Evolutionary conservation across 2,888 invertebrate species (phyloP).

Genomic region (Rhogogaster chlorosoma): DNA sequence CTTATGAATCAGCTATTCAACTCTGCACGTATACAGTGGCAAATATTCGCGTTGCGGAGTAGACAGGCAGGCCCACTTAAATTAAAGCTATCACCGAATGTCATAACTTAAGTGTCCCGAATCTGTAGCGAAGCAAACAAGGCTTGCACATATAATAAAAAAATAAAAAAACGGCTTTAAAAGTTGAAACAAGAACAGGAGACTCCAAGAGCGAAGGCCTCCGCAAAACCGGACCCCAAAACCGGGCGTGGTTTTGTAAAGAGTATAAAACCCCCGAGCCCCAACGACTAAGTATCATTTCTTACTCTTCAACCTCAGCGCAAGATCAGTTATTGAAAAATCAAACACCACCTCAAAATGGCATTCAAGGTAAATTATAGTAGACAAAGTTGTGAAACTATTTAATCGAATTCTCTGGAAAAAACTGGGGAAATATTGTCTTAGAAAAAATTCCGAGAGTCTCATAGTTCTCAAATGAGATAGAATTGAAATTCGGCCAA

Average conservation of each 20-base stretch:
- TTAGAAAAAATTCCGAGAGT: neutral
- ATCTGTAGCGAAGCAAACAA: constrained; percentile 33
- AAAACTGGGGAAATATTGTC: neutral
- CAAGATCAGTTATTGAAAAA: constrained; percentile 59
- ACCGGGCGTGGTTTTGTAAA: constrained; percentile 13
- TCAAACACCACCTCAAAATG: constrained; percentile 68
- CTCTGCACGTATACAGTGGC: neutral
- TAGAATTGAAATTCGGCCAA: neutral
- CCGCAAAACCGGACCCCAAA: constrained; percentile 39
- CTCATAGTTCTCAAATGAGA: neutral
- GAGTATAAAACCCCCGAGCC: constrained; percentile 47
- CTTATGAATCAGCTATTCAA: neutral
- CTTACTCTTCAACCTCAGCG: constrained; percentile 28
- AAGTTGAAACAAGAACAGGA: constrained; percentile 26
- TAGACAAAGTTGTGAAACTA: neutral
- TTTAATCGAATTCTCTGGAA: neutral
- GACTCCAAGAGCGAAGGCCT: neutral
- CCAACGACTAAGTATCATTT: constrained; percentile 37
- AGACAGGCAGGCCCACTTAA: constrained; percentile 30
- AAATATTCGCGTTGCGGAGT: neutral
- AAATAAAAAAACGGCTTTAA: constrained; percentile 3
- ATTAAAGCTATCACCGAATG: constrained; percentile 13
- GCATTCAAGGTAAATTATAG: constrained; percentile 65
- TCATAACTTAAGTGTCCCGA: constrained; percentile 42
- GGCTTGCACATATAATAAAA: constrained; percentile 21